Percentiles rank a stretch among this genome's conserved stretches.
Evolutionary conservation across 2,797 vertebrate species (phyloP).

Genomic region (Ctenochaetus hawaiiensis): DNA sequence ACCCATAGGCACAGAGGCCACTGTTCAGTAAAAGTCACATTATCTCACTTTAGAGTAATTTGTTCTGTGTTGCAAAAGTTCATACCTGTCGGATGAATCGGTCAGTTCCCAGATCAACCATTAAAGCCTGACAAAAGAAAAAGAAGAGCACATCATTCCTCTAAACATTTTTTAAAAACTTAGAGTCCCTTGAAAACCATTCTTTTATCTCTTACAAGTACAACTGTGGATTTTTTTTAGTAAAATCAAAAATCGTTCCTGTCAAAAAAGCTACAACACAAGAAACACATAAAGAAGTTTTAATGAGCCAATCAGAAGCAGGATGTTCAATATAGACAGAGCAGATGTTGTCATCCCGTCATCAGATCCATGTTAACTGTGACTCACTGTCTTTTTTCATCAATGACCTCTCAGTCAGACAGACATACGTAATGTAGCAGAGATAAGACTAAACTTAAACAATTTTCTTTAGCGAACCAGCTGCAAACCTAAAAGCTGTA

Average conservation of each 20-base stretch:
- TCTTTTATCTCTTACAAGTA: background rate
- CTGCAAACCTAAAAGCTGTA: background rate
- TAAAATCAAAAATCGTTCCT: background rate
- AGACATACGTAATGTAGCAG: background rate
- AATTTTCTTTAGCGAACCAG: background rate
- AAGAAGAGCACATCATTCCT: slow-evolving; percentile 18
- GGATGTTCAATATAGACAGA: slow-evolving; percentile 29
- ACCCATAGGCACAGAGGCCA: background rate
- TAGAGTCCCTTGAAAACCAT: background rate
- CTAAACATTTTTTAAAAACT: background rate
- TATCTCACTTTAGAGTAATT: background rate
- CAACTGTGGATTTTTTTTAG: slow-evolving; percentile 5
- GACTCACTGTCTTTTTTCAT: slow-evolving; percentile 18
- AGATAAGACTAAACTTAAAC: background rate
- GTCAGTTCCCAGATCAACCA: slow-evolving; percentile 97
- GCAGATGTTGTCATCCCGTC: slow-evolving; percentile 35
- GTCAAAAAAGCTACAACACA: background rate
- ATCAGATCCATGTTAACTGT: slow-evolving; percentile 30
- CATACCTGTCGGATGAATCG: slow-evolving; percentile 96
- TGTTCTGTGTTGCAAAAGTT: background rate
- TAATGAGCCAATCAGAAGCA: slow-evolving; percentile 35
- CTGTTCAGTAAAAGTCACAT: background rate
- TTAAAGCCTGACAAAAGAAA: slow-evolving; percentile 89
- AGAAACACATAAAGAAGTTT: background rate
- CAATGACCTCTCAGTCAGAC: slow-evolving; percentile 1